Conservation (phyloP, 2,888 invertebrate species). For the Clostera curtula region DNA sequence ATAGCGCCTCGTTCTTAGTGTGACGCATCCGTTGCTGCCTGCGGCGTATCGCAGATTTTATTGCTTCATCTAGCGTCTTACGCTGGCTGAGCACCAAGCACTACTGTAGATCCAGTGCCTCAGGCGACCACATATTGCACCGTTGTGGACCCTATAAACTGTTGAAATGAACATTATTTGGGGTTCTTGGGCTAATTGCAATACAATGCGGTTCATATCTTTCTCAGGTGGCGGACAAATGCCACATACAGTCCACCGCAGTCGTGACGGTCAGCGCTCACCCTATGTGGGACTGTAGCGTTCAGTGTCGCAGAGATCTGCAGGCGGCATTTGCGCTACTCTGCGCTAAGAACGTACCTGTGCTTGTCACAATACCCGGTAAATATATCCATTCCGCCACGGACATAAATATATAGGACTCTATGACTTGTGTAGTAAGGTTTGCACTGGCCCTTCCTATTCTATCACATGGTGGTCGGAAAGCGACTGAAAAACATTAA, state of each 20-base stretch:
- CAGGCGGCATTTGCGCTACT: conserved; percentile 28
- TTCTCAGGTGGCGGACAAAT: conserved; percentile 12
- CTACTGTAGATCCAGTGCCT: too few relatives aligned
- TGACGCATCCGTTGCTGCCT: too few relatives aligned
- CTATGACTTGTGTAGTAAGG: conserved; percentile 16
- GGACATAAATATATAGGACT: conserved; percentile 6
- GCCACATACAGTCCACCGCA: conserved; percentile 8
- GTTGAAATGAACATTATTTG: too few relatives aligned
- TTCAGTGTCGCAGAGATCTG: conserved; percentile 33
- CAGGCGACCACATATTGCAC: too few relatives aligned
- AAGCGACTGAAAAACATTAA: too few relatives aligned
- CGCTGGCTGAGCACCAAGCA: too few relatives aligned
- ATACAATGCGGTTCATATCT: too few relatives aligned
- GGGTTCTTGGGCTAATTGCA: too few relatives aligned
- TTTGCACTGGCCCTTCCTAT: conserved; percentile 1
- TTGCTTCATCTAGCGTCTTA: too few relatives aligned
- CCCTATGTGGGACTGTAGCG: conserved; percentile 21
- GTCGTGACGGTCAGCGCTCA: conserved; percentile 12
- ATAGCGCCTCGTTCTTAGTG: too few relatives aligned
- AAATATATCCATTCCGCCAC: conserved; percentile 8
- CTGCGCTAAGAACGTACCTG: conserved; percentile 23
- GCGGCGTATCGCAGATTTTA: too few relatives aligned
- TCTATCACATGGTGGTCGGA: neutral
- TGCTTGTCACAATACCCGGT: conserved; percentile 26
- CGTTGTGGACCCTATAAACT: too few relatives aligned